A percentile compares a stretch with the other conserved stretches of the same genome.
Conservation (phyloP, 1,140 invertebrate species). For the Drosophila navojoa region DNA sequence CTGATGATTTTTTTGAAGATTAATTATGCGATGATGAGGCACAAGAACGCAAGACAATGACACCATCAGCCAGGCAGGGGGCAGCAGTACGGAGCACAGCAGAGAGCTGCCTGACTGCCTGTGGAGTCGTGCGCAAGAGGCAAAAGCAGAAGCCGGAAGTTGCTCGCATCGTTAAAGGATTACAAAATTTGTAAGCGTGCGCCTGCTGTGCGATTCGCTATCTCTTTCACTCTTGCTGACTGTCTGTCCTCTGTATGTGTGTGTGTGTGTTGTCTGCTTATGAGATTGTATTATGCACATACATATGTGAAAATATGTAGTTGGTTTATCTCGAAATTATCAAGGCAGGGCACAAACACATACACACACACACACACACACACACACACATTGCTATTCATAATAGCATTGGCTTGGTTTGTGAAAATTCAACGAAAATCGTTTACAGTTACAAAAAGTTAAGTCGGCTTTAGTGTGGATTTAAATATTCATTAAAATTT, state of each 20-base stretch:
- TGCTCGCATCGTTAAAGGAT: constrained; percentile 76
- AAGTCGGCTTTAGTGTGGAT: constrained; percentile 5
- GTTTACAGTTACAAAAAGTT: constrained; percentile 12
- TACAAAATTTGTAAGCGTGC: constrained; percentile 79
- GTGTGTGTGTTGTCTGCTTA: constrained; percentile 16
- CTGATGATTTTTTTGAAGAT: constrained; percentile 83
- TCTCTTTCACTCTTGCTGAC: neutral
- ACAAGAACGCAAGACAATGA: constrained; percentile 70
- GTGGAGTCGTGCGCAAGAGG: constrained; percentile 52
- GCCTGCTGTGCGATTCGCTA: constrained; percentile 36
- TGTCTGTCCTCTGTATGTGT: neutral
- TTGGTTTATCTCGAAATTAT: constrained; percentile 53
- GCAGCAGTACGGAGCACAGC: constrained; percentile 18
- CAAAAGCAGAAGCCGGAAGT: constrained; percentile 63
- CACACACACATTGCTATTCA: constrained; percentile 5
- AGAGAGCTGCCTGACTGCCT: constrained; percentile 13
- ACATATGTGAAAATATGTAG: constrained; percentile 40
- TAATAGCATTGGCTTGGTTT: neutral
- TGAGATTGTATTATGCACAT: constrained; percentile 1
- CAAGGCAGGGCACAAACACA: constrained; percentile 23
- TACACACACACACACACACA: constrained; percentile 10
- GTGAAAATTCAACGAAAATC: constrained; percentile 8
- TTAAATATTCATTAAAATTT: constrained; percentile 16
- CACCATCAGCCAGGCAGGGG: constrained; percentile 36
- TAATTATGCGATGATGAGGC: constrained; percentile 83